Evolutionary conservation across 2,113 vertebrate species (phyloP).

Genomic region (Phyllostomus hastatus): DNA sequence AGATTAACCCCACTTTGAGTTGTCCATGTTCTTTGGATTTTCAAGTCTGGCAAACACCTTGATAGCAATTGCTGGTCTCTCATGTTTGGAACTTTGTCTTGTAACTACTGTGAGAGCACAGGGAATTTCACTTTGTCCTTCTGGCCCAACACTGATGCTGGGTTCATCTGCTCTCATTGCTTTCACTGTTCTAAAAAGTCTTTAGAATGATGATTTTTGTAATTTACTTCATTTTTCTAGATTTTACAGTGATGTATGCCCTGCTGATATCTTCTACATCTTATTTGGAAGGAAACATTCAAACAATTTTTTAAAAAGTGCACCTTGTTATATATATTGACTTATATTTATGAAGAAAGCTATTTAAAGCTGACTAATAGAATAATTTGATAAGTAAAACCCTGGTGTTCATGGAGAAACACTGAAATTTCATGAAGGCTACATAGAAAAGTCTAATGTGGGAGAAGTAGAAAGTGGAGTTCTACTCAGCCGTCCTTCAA

Average conservation of each 20-base stretch:
- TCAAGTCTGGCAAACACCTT: too few species aligned
- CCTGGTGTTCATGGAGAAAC: neutral
- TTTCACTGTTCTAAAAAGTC: neutral
- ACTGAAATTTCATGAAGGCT: rapidly evolving
- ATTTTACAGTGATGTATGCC: neutral
- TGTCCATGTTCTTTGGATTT: neutral
- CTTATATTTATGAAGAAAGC: neutral
- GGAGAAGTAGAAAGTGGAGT: neutral
- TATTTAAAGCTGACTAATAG: neutral
- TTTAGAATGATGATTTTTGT: neutral
- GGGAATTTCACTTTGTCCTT: rapidly evolving
- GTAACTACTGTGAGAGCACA: rapidly evolving
- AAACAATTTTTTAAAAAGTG: neutral
- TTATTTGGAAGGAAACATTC: neutral
- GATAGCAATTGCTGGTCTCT: rapidly evolving
- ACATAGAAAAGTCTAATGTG: rapidly evolving
- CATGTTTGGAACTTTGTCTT: rapidly evolving
- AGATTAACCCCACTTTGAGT: rapidly evolving
- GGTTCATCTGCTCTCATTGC: neutral
- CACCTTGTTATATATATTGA: neutral
- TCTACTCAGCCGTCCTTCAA: neutral
- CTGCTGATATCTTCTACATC: neutral
- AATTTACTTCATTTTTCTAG: neutral
- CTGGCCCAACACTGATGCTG: neutral
- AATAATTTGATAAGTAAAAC: neutral